Conservation (phyloP, 1,140 invertebrate genomes). For the Lutraria rhynchaena region DNA sequence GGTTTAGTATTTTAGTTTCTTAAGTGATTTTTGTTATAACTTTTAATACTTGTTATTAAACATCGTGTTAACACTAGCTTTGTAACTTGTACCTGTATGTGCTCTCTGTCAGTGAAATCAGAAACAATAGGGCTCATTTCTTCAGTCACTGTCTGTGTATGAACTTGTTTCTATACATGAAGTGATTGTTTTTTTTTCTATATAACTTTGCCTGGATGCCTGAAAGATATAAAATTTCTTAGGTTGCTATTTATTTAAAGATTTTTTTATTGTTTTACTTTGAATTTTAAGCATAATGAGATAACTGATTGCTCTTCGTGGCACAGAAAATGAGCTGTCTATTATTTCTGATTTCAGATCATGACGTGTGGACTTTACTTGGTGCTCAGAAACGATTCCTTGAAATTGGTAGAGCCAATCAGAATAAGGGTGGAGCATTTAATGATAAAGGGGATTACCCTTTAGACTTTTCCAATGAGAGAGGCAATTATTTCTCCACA, state of each 20-base stretch:
- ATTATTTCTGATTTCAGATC: slow-evolving; percentile 54
- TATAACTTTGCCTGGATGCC: too few species aligned
- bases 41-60: too few species aligned
- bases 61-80: too few species aligned
- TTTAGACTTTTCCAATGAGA: slow-evolving; percentile 53
- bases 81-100: too few species aligned
- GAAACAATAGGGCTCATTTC: slow-evolving; percentile 38
- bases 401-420: slow-evolving; percentile 43
- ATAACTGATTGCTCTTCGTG: not conserved
- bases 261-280: too few species aligned
- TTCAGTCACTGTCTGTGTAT: slow-evolving; percentile 5
- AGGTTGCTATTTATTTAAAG: too few species aligned
- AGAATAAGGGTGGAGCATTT: slow-evolving; percentile 20
- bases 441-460: slow-evolving; percentile 54
- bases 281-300: too few species aligned
- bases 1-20: too few species aligned
- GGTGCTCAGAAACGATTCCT: slow-evolving; percentile 54
- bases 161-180: too few species aligned
- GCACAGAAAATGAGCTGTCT: slow-evolving; percentile 20
- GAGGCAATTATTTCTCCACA: slow-evolving; percentile 45
- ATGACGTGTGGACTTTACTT: slow-evolving; percentile 55
- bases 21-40: too few species aligned
- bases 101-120: slow-evolving; percentile 9
- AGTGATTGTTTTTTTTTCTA: too few species aligned
- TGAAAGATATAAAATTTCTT: too few species aligned